Percentiles rank a stretch among this genome's conserved stretches.
Conservation (phyloP, 2,888 invertebrate species). For the Rhodophaea formosa region DNA sequence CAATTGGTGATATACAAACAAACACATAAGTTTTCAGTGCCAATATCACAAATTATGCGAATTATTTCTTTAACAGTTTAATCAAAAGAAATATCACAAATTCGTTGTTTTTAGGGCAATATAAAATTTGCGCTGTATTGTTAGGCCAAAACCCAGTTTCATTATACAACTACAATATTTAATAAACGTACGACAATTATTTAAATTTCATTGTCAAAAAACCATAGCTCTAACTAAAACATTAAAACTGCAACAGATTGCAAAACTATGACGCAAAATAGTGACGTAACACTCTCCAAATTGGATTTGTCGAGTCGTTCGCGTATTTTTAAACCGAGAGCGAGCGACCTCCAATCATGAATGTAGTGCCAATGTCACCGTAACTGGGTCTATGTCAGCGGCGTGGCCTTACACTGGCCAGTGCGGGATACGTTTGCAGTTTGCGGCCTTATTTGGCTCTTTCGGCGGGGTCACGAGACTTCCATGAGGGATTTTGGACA, state of each 20-base stretch:
- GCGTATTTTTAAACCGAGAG: conserved; percentile 70
- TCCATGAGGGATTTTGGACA: not conserved
- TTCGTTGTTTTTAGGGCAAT: too few species aligned
- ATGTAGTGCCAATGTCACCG: conserved; percentile 80
- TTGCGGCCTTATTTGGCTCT: conserved; percentile 52
- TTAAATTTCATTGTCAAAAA: too few species aligned
- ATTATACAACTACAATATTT: too few species aligned
- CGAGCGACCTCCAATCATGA: conserved; percentile 74
- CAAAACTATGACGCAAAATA: not conserved
- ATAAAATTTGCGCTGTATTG: too few species aligned
- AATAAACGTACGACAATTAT: too few species aligned
- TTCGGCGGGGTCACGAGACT: conserved; percentile 42
- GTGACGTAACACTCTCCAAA: conserved; percentile 23
- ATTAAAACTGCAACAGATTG: not conserved
- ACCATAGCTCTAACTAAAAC: too few species aligned
- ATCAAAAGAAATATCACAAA: too few species aligned
- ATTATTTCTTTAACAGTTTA: too few species aligned
- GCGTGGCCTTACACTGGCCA: conserved; percentile 57
- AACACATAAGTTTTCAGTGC: too few species aligned
- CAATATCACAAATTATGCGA: too few species aligned
- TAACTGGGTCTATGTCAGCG: conserved; percentile 78
- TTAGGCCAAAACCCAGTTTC: too few species aligned
- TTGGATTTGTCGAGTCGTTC: conserved; percentile 44
- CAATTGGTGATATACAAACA: too few species aligned
- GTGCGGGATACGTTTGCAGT: conserved; percentile 42